These are phyloP conservation scores for Leucopsar rothschildi DNA, from an alignment of 2,113 vertebrate genomes.

Conservation along the genomic window DNA sequence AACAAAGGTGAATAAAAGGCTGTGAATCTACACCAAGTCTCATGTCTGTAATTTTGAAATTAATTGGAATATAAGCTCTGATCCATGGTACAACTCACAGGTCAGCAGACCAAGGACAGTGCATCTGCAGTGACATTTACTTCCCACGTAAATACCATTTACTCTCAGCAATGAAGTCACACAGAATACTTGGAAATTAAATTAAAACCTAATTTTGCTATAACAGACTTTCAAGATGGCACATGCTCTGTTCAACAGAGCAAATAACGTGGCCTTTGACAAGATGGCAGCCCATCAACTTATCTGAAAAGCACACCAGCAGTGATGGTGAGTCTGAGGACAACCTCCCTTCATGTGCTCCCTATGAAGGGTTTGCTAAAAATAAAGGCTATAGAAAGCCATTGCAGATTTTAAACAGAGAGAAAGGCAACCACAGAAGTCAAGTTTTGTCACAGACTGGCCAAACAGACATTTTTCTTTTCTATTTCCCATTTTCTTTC, in stretches of 20 bases:
- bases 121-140: background rate
- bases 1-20: background rate
- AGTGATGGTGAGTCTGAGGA: background rate
- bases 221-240: background rate
- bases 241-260: background rate
- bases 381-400: background rate
- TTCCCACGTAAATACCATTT: background rate
- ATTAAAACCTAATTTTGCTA: conserved; percentile 9
- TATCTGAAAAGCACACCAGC: background rate
- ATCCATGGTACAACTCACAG: background rate
- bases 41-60: background rate
- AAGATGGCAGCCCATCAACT: background rate
- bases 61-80: background rate
- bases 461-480: background rate
- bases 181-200: background rate
- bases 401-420: background rate
- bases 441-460: fast-evolving
- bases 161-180: background rate
- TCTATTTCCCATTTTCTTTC: background rate
- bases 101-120: background rate
- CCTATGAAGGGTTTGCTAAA: background rate
- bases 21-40: background rate
- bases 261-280: background rate
- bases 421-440: background rate
- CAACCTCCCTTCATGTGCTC: background rate